Evolutionary conservation across 92 coral and sea anemone species (phyloP).

Genomic region (Metridium senile): DNA sequence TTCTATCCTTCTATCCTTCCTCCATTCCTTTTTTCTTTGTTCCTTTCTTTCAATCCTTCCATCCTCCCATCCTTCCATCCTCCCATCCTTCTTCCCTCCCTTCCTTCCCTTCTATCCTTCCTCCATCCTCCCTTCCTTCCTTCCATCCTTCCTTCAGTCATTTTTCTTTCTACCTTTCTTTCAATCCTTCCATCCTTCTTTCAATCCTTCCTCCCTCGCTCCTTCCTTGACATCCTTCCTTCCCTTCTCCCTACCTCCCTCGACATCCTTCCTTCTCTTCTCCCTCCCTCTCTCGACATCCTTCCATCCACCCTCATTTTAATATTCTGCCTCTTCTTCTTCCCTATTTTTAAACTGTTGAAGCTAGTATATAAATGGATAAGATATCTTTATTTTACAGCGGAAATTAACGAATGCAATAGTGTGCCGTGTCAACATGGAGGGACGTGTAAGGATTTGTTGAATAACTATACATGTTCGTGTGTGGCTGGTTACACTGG

Average conservation of each 20-base stretch:
- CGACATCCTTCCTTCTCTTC: no score
- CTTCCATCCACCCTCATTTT: no score
- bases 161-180: no score
- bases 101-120: background rate
- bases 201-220: background rate
- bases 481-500: constrained; percentile 20
- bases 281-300: no score
- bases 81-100: background rate
- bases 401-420: no score
- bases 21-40: background rate
- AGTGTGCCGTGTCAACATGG: constrained; percentile 12
- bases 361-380: no score
- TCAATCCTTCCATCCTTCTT: no score
- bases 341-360: no score
- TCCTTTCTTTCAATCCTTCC: background rate
- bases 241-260: background rate
- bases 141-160: background rate
- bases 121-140: background rate
- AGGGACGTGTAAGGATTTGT: constrained; percentile 14
- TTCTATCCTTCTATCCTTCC: background rate
- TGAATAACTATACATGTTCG: constrained; percentile 16
- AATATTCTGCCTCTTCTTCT: no score
- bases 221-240: background rate
- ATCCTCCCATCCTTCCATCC: background rate
- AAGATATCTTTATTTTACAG: no score